Percentiles rank a stretch among this genome's conserved stretches.
Evolutionary conservation across 2,888 invertebrate species (phyloP).

Genomic region (Agrotis puta): DNA sequence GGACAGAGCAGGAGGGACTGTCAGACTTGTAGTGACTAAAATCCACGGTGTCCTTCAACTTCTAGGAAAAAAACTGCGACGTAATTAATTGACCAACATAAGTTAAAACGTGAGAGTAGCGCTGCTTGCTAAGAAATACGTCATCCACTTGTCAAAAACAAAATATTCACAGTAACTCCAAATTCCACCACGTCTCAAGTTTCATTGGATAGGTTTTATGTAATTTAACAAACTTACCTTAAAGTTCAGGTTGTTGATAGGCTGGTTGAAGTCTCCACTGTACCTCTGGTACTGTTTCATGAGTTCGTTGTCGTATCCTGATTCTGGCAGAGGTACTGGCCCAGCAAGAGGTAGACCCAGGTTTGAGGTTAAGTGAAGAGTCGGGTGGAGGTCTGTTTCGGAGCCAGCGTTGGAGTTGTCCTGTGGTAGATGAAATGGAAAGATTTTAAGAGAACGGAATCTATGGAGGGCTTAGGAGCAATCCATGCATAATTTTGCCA

Average conservation of each 20-base stretch:
- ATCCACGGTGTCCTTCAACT: too few relatives aligned
- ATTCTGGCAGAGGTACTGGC: constrained; percentile 93
- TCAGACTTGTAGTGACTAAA: too few relatives aligned
- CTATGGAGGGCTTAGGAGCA: not conserved
- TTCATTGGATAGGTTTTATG: not conserved
- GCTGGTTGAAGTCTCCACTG: constrained; percentile 95
- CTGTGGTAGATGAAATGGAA: constrained; percentile 69
- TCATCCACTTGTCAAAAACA: not conserved
- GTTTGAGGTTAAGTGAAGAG: constrained; percentile 83
- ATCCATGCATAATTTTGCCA: too few relatives aligned
- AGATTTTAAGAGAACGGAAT: not conserved
- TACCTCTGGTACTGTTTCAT: constrained; percentile 90
- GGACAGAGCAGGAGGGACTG: too few relatives aligned
- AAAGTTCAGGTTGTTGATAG: constrained; percentile 89
- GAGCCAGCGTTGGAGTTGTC: constrained; percentile 91
- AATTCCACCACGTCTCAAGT: not conserved
- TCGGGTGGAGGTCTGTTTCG: constrained; percentile 88
- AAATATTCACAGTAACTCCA: not conserved
- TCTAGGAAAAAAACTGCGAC: not conserved
- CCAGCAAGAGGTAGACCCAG: constrained; percentile 94
- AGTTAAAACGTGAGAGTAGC: not conserved
- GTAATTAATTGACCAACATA: not conserved
- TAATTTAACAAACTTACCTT: constrained; percentile 77
- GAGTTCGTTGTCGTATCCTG: constrained; percentile 91
- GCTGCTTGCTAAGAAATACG: not conserved